Conservation (phyloP, 2,113 vertebrate species). For the Colaptes auratus region DNA sequence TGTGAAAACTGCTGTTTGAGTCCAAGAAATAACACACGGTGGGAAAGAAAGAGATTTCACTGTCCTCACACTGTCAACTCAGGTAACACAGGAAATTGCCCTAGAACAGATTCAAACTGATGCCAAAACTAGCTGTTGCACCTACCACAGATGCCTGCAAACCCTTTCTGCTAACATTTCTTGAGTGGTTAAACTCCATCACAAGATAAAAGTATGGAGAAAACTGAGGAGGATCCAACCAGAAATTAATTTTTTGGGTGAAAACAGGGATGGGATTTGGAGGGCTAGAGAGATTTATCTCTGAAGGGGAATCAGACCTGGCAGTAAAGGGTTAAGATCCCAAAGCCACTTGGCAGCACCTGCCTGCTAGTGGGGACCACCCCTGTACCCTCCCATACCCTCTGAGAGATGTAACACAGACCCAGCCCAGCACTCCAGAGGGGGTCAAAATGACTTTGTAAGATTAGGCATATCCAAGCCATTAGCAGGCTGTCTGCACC, state of each 20-base stretch:
- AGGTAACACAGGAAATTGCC: background rate
- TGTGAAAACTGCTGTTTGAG: background rate
- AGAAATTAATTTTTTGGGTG: background rate
- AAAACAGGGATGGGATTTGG: background rate
- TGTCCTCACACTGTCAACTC: background rate
- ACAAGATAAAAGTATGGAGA: background rate
- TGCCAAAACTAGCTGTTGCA: accelerated
- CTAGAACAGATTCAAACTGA: background rate
- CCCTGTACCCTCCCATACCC: no score
- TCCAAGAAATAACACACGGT: background rate
- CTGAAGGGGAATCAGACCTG: background rate
- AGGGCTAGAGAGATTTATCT: background rate
- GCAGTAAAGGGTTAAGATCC: constrained; percentile 6
- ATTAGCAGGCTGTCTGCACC: constrained; percentile 58
- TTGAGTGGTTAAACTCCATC: background rate
- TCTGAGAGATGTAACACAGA: background rate
- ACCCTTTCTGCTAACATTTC: background rate
- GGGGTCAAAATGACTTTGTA: constrained; percentile 37
- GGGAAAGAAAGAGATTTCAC: background rate
- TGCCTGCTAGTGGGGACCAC: background rate
- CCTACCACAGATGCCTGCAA: background rate
- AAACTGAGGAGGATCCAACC: background rate
- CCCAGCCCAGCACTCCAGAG: background rate
- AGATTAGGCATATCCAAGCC: constrained; percentile 29
- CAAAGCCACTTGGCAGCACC: background rate